These are phyloP conservation scores for Taphrorychus bicolor DNA, from an alignment of 2,888 invertebrate genomes.

Conservation along the genomic window DNA sequence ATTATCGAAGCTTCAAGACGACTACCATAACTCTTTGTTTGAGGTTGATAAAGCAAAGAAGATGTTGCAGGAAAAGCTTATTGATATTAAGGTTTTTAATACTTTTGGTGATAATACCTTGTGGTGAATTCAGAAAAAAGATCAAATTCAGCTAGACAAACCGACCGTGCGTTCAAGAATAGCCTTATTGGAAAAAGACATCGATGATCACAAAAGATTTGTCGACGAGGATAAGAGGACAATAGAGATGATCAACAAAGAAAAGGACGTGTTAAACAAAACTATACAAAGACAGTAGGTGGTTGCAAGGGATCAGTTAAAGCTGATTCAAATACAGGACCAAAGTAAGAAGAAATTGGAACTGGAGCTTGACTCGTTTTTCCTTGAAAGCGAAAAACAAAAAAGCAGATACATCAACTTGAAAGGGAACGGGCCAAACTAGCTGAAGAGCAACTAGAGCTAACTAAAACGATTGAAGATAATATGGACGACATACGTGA, in stretches of 20 bases:
- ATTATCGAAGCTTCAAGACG: constrained; percentile 61
- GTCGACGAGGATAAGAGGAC: constrained; percentile 67
- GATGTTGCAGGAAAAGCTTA: constrained; percentile 50
- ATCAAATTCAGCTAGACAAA: constrained; percentile 57
- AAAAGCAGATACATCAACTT: constrained; percentile 65
- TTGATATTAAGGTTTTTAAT: constrained; percentile 53
- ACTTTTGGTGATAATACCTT: too few species aligned
- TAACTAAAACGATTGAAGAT: constrained; percentile 70
- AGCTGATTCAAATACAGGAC: constrained; percentile 70
- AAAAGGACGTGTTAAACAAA: constrained; percentile 72
- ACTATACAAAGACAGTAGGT: constrained; percentile 60
- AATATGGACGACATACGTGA: constrained; percentile 62
- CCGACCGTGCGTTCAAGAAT: constrained; percentile 63
- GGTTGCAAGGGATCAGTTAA: constrained; percentile 61
- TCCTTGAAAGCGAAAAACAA: constrained; percentile 68
- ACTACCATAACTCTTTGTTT: constrained; percentile 58
- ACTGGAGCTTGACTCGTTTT: constrained; percentile 68
- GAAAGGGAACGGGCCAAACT: constrained; percentile 71
- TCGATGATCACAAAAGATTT: constrained; percentile 65
- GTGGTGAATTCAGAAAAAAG: constrained; percentile 52
- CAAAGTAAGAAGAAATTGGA: constrained; percentile 73
- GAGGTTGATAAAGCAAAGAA: constrained; percentile 56
- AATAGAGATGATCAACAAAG: constrained; percentile 69
- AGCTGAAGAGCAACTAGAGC: constrained; percentile 68
- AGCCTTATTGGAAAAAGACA: constrained; percentile 67